Conservation (phyloP, 92 coral and sea anemone species). For the Phymanthus crucifer region DNA sequence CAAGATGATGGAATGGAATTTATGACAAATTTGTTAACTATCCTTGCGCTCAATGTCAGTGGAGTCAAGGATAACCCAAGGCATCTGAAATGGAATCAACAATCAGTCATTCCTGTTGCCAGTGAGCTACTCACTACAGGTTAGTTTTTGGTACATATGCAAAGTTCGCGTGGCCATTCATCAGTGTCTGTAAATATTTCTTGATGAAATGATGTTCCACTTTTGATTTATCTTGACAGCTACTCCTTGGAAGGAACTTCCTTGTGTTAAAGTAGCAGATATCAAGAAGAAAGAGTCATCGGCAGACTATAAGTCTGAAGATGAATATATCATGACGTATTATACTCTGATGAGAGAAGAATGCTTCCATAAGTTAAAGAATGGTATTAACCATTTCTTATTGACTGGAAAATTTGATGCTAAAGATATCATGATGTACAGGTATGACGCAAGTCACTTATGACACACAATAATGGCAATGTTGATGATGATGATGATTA, state of each 20-base stretch:
- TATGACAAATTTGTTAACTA: constrained; percentile 24
- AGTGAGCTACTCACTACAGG: not conserved
- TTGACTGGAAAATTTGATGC: constrained; percentile 31
- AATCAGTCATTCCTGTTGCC: constrained; percentile 50
- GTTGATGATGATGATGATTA: no score
- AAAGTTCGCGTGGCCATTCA: no score
- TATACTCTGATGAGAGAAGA: constrained; percentile 82
- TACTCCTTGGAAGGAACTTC: constrained; percentile 15
- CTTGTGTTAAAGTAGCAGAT: constrained; percentile 17
- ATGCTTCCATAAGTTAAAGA: constrained; percentile 74
- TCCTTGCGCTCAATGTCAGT: constrained; percentile 47
- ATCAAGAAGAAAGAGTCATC: not conserved
- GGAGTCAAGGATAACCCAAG: constrained; percentile 44
- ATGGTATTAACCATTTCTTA: constrained; percentile 61
- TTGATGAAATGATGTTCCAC: no score
- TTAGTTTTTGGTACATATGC: not conserved
- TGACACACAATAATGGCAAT: no score
- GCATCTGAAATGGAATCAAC: constrained; percentile 52
- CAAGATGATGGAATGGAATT: constrained; percentile 22
- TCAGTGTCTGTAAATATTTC: no score
- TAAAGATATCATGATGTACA: constrained; percentile 13
- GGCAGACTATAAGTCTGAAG: constrained; percentile 51
- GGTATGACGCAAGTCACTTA: no score
- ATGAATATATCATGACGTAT: constrained; percentile 68
- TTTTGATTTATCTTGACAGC: constrained; percentile 15